Base-by-base conservation (phyloP, 2,113 vertebrate species). In the Carettochelys insculpta region DNA sequence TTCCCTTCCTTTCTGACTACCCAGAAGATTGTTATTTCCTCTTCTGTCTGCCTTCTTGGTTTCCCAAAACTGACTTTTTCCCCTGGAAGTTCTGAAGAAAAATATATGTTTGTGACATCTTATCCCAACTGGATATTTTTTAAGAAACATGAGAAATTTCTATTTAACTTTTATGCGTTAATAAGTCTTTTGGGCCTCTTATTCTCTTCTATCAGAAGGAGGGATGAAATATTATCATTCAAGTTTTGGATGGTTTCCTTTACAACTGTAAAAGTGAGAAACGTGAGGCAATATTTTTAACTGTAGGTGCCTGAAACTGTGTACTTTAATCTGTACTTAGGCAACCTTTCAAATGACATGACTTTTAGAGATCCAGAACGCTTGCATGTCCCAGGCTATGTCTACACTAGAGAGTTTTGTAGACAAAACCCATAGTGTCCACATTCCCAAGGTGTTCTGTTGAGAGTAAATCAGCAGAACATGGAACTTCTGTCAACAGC, bases 111-210 rank as follows among this genome's bases (percentile, higher is more conserved):
- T 61, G 31, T 61, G 58, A 34, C 13, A 61, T 61, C 34, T 61
- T 61, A 14, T 31, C 58, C 14, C 12, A 34, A 16, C 17, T 34
- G 14, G 31, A 34, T 61, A 17, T 58, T 56, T 58, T 61, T 17
- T 4, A 29, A 34, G 58, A 61, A 61, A 61, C 31, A 34, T 61
- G 58, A 61, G 31, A 34, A 34, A 61, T 31, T 34, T 61, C 58
- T 31, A 61, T 61, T 61, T n/a, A n/a, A n/a, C n/a, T n/a, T n/a
- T n/a, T n/a, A n/a, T n/a, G n/a, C n/a, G n/a, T n/a, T n/a, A n/a
- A n/a, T n/a, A n/a, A 80, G 38, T 88, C 48, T 73, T 91, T 90
- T 88, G 54, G 88, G 81, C 93, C 31, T 92, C 83, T 73, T 93
- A 83, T 85, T 92, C 86, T 93, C 52, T 85, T 41, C 45, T 91